phyloP scores from a whole-genome alignment of 2,113 vertebrate genomes.

The Miniopterus natalensis region DNA sequence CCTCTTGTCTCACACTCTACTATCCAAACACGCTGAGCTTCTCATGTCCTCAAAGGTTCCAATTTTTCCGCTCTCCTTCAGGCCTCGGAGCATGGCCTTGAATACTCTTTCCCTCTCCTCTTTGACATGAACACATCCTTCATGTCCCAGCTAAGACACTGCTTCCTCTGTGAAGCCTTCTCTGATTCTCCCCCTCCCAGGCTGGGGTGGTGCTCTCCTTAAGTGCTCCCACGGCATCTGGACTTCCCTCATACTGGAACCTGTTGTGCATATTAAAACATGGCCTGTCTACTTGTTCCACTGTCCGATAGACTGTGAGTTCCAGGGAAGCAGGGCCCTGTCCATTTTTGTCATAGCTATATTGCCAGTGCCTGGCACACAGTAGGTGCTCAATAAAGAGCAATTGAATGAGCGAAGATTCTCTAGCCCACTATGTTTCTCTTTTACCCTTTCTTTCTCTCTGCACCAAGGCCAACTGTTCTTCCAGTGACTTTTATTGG shows the following conservation, averaged over 20 bases:
- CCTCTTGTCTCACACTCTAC: background rate
- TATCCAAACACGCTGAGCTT: background rate
- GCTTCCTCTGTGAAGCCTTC: background rate
- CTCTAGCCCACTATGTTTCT: background rate
- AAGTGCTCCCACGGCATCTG: background rate
- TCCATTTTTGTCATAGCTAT: background rate
- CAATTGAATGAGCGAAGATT: background rate
- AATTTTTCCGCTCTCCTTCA: background rate
- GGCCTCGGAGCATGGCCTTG: background rate
- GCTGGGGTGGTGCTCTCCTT: background rate
- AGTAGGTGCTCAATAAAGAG: background rate
- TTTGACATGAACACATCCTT: background rate
- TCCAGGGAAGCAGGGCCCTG: background rate
- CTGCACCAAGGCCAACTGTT: background rate
- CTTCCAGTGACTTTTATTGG: conserved; percentile 45
- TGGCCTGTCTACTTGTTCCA: background rate
- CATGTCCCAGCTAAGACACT: background rate
- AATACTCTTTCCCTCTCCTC: background rate
- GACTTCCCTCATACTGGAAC: background rate
- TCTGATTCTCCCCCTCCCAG: background rate
- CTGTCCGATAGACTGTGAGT: background rate
- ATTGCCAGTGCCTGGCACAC: background rate
- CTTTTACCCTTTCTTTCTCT: background rate
- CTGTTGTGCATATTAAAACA: background rate
- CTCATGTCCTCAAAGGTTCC: background rate